These are phyloP conservation scores for Eupithecia dodoneata DNA, from an alignment of 2,888 invertebrate species.

Conservation along the genomic window DNA sequence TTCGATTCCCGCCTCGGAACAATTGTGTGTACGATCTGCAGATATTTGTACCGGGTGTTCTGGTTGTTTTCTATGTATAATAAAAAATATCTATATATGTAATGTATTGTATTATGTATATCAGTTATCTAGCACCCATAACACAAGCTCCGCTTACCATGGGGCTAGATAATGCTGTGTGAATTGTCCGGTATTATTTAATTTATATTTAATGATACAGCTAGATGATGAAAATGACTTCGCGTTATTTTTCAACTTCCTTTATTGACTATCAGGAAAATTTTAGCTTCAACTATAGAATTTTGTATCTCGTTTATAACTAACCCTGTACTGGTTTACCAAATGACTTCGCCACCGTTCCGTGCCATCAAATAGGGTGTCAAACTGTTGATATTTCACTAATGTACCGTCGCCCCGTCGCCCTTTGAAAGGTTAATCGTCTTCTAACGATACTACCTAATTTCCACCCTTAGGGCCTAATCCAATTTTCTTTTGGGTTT, in stretches of 20 bases:
- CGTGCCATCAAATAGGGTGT: constrained; percentile 44
- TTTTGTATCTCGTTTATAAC: constrained; percentile 6
- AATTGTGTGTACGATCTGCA: no score
- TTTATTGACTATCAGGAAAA: not conserved
- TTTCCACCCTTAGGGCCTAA: constrained; percentile 38
- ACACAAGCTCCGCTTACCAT: no score
- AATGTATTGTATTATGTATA: no score
- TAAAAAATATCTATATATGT: no score
- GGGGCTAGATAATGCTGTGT: no score
- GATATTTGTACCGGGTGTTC: no score
- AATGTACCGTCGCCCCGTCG: constrained; percentile 59
- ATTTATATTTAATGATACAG: no score
- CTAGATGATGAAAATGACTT: not conserved
- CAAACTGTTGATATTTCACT: constrained; percentile 54
- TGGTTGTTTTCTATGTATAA: no score
- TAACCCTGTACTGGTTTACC: constrained; percentile 5
- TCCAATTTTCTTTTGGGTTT: constrained; percentile 29
- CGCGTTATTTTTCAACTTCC: not conserved
- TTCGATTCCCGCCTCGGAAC: no score
- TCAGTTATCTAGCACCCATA: no score
- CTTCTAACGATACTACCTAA: constrained; percentile 71
- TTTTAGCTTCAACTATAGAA: not conserved
- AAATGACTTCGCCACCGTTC: constrained; percentile 60
- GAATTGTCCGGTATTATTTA: no score
- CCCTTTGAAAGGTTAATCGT: constrained; percentile 80